Base-by-base conservation (phyloP, 2,888 invertebrate genomes). In the Cerastis leucographa region DNA sequence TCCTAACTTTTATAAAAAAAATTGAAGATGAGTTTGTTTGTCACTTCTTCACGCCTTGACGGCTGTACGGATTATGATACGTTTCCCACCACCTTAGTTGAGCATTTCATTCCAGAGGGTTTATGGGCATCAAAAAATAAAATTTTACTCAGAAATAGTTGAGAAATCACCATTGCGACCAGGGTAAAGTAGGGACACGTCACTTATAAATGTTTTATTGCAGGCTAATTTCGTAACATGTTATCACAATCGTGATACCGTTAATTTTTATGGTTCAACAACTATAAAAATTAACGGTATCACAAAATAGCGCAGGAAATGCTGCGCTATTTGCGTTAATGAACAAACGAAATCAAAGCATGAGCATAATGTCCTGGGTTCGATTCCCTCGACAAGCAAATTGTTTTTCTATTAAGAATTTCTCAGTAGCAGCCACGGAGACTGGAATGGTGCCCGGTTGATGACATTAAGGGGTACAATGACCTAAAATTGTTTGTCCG, bases 241-340 rank as follows among this genome's bases (percentile, higher is more conserved):
- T 54, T 51, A n/a, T 54, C n/a, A n/a, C n/a, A 54, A 56, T 56
- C 12, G 54, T n/a, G n/a, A n/a, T 54, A 49, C 11, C n/a, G 12
- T 54, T 54, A 1, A 54, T 54, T 54, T 54, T n/a, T 12, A 54
- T n/a, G n/a, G 12, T 54, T 25, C 14, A 29, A 29, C 17, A 59
- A 29, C 8, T n/a, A n/a, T n/a, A n/a, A n/a, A n/a, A n/a, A n/a
- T n/a, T n/a, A n/a, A n/a, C n/a, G n/a, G n/a, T n/a, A n/a, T n/a
- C n/a, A n/a, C n/a, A n/a, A n/a, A n/a, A n/a, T n/a, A n/a, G n/a
- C n/a, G n/a, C n/a, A n/a, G n/a, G n/a, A n/a, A n/a, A n/a, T n/a
- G n/a, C n/a, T 25, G 14, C 25, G n/a, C 14, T 14, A 0, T 25
- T 56, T 25, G 2, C 17, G 7, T 7, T 59, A 0, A 0, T 1